Percentiles rank a stretch among this genome's conserved stretches.
Conservation (phyloP, 2,888 invertebrate species). For the Hermodice carunculata region DNA sequence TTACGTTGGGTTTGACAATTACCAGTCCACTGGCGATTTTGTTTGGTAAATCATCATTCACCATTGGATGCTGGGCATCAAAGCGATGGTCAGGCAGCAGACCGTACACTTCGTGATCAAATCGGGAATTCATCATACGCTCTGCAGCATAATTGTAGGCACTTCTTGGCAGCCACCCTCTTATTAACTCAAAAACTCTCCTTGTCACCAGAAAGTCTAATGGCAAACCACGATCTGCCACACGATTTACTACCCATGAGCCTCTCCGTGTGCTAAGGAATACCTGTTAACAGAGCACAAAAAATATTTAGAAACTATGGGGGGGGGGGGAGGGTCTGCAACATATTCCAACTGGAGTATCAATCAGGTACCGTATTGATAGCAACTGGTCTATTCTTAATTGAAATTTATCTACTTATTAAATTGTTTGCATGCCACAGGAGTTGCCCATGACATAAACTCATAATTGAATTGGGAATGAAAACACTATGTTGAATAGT, state of each 20-base stretch:
- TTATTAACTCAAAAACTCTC: constrained; percentile 28
- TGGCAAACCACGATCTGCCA: constrained; percentile 56
- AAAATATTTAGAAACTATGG: no score
- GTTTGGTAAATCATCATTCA: constrained; percentile 69
- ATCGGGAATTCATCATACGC: constrained; percentile 50
- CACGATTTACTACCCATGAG: constrained; percentile 69
- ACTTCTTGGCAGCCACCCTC: not conserved
- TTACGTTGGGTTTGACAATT: constrained; percentile 30
- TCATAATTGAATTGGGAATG: no score
- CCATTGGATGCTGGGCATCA: constrained; percentile 61
- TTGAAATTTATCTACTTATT: no score
- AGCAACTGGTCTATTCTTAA: no score
- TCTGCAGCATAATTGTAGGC: constrained; percentile 18
- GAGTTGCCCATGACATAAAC: no score
- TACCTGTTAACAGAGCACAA: constrained; percentile 59
- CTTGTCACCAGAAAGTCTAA: constrained; percentile 47
- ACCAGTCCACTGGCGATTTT: constrained; percentile 65
- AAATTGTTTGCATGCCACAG: no score
- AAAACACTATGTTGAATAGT: no score
- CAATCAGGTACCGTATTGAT: no score
- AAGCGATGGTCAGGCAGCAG: constrained; percentile 65
- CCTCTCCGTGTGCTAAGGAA: constrained; percentile 70
- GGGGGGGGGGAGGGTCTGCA: no score
- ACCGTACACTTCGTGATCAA: constrained; percentile 68
- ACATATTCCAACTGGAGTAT: no score